Percentiles rank a stretch among this genome's conserved stretches.
These are phyloP conservation scores for Drosophila punjabiensis DNA, from an alignment of 1,140 invertebrate genomes.

Conservation along the genomic window DNA sequence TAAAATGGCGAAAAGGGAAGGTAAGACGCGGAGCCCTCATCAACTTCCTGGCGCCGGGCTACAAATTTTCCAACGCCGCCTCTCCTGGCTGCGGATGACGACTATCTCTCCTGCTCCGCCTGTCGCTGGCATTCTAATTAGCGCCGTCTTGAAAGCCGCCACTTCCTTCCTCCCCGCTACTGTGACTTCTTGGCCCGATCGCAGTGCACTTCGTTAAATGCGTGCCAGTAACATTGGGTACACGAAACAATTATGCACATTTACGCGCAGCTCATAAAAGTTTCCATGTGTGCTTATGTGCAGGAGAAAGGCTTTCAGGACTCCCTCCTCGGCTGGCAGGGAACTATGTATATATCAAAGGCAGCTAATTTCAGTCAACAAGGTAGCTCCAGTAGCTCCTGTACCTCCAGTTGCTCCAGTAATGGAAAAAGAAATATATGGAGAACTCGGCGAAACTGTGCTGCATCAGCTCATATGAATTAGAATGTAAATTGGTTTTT, in stretches of 20 bases:
- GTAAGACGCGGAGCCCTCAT: constrained; percentile 24
- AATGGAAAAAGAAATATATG: background rate
- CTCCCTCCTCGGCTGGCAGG: background rate
- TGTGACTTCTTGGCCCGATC: constrained; percentile 38
- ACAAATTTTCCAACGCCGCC: constrained; percentile 42
- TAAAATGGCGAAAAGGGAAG: constrained; percentile 23
- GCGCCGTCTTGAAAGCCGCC: constrained; percentile 45
- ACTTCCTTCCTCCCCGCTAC: constrained; percentile 1
- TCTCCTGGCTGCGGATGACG: constrained; percentile 39
- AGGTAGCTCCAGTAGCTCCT: background rate
- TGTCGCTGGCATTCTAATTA: constrained; percentile 63
- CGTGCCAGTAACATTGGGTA: constrained; percentile 70
- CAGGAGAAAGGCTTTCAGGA: constrained; percentile 11
- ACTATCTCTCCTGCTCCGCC: constrained; percentile 21
- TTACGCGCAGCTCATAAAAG: constrained; percentile 55
- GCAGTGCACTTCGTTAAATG: constrained; percentile 58
- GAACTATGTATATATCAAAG: background rate
- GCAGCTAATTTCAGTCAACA: constrained; percentile 16
- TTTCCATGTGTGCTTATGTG: constrained; percentile 12
- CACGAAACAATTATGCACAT: constrained; percentile 73
- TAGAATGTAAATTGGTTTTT: constrained; percentile 14
- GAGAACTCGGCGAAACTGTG: background rate
- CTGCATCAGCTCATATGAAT: constrained; percentile 2
- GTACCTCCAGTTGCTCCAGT: background rate
- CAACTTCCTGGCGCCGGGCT: constrained; percentile 34